phyloP scores from a whole-genome alignment of 2,888 invertebrate species.

The Smittia aterrima region DNA sequence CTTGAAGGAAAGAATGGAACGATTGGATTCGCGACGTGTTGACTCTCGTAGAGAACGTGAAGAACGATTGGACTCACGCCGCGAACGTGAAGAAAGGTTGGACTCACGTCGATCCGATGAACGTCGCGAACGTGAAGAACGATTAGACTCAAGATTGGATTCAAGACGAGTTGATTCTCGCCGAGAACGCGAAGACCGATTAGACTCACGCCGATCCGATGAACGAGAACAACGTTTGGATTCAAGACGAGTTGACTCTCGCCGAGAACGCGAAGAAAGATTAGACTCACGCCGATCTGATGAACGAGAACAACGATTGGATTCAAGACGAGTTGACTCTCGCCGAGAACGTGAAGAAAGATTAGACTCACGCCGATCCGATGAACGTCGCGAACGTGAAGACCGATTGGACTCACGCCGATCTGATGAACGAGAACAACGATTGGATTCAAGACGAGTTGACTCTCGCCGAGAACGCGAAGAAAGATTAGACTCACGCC shows the following conservation, averaged over 20 bases:
- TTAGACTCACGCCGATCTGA: neutral
- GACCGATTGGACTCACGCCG: neutral
- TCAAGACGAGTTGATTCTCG: neutral
- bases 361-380: neutral
- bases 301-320: neutral
- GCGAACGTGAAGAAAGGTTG: neutral
- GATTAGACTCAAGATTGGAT: neutral
- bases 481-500: neutral
- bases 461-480: too few species aligned
- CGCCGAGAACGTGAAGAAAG: neutral
- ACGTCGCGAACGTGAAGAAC: conserved; percentile 31
- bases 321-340: conserved; percentile 2
- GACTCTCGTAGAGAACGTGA: conserved; percentile 17
- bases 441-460: conserved; percentile 10
- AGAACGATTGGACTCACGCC: conserved; percentile 14
- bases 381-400: neutral
- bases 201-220: neutral
- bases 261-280: neutral
- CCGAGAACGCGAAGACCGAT: neutral
- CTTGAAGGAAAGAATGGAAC: neutral
- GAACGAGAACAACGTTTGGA: conserved; percentile 2
- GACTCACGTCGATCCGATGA: neutral
- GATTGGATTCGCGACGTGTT: conserved; percentile 3
- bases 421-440: neutral
- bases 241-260: neutral